A percentile compares a stretch with the other conserved stretches of the same genome.
phyloP scores from a whole-genome alignment of 2,888 invertebrate species.

The Drosophila parthenogenetica region DNA sequence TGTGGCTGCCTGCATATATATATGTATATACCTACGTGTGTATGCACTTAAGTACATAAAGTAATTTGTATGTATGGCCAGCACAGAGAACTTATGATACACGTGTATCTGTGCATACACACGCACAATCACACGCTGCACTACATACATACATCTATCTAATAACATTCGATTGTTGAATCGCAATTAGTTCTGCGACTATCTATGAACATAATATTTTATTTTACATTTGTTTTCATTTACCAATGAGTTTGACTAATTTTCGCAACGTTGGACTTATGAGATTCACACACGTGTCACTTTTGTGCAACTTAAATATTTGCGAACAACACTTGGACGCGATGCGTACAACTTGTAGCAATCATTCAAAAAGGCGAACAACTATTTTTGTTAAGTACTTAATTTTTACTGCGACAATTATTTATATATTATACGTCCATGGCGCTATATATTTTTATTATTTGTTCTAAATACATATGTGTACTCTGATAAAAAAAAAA shows the following conservation, averaged over 20 bases:
- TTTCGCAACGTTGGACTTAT: conserved; percentile 58
- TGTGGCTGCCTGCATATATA: too few relatives aligned
- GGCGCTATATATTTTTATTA: conserved; percentile 40
- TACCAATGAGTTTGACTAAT: conserved; percentile 36
- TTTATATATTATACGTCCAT: conserved; percentile 60
- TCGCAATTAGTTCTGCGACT: conserved; percentile 12
- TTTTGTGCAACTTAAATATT: conserved; percentile 58
- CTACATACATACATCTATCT: conserved; percentile 3
- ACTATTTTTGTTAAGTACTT: conserved; percentile 65
- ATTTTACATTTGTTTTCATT: conserved; percentile 36
- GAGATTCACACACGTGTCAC: conserved; percentile 79
- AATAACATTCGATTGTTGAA: conserved; percentile 14
- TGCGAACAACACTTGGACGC: conserved; percentile 43
- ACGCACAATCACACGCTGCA: neutral
- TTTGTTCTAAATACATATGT: conserved; percentile 63
- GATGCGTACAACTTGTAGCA: conserved; percentile 40
- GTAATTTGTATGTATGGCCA: conserved; percentile 10
- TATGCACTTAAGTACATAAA: conserved; percentile 10
- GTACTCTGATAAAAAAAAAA: conserved; percentile 63
- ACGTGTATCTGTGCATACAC: conserved; percentile 20
- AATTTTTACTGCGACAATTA: conserved; percentile 47
- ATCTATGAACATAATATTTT: conserved; percentile 1
- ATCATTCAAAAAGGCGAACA: conserved; percentile 42
- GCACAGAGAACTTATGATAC: conserved; percentile 18
- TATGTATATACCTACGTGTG: conserved; percentile 4